Evolutionary conservation across 2,888 invertebrate genomes (phyloP).

Genomic region (Chloromyia formosa): DNA sequence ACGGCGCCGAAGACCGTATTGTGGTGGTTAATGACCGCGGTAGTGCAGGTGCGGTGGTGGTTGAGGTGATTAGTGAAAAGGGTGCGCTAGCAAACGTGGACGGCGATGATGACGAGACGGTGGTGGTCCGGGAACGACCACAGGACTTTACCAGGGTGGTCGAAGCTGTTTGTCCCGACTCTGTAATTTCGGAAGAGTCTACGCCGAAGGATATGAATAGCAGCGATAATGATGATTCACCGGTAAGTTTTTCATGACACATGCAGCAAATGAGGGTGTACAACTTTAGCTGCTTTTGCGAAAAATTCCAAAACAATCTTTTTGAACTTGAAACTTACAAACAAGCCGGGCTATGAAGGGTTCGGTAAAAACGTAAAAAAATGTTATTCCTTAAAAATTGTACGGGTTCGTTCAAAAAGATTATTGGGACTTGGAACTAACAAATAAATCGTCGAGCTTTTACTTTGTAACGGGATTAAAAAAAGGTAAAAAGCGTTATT

Average conservation of each 20-base stretch:
- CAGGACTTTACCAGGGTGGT: slow-evolving; percentile 57
- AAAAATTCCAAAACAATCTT: no score
- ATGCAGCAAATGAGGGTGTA: no score
- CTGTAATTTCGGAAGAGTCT: slow-evolving; percentile 62
- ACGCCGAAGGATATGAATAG: slow-evolving; percentile 58
- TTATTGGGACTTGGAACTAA: no score
- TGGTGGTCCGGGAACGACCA: not conserved
- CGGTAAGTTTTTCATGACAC: slow-evolving; percentile 36
- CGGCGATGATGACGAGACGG: slow-evolving; percentile 42
- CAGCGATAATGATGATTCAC: slow-evolving; percentile 46
- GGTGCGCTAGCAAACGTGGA: not conserved
- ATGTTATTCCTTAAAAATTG: no score
- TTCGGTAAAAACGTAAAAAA: no score
- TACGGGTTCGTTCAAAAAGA: no score
- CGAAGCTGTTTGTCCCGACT: slow-evolving; percentile 60
- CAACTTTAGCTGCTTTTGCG: no score
- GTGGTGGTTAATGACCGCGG: slow-evolving; percentile 6
- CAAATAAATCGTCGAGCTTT: no score
- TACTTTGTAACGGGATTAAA: no score
- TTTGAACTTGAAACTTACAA: no score
- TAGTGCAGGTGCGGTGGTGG: slow-evolving; percentile 44
- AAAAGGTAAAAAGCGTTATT: no score
- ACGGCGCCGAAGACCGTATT: not conserved
- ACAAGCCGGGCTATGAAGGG: no score
- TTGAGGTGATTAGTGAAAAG: slow-evolving; percentile 25